These are phyloP conservation scores for Saturnia japonica DNA, from an alignment of 2,888 invertebrate genomes.

Conservation along the genomic window DNA sequence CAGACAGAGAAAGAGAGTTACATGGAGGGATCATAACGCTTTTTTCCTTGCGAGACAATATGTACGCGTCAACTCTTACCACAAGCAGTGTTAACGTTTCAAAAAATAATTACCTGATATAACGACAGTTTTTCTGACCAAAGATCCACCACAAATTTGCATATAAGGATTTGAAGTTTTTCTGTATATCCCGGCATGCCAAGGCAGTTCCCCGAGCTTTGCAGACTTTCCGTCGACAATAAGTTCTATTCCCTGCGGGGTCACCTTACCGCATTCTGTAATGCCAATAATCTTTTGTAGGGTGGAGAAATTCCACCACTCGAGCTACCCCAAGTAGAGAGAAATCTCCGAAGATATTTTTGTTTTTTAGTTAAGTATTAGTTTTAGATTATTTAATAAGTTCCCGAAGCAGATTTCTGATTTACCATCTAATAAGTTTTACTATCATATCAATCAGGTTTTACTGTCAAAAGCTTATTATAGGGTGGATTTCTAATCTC, in stretches of 20 bases:
- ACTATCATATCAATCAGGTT: no score
- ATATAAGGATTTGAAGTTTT: constrained; percentile 56
- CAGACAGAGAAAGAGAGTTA: no score
- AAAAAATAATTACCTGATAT: constrained; percentile 47
- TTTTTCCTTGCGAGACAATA: background rate
- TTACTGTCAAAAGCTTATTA: no score
- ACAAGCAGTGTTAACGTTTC: no score
- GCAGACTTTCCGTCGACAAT: constrained; percentile 59
- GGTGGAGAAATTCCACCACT: no score
- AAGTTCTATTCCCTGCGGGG: constrained; percentile 47
- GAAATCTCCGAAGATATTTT: constrained; percentile 17
- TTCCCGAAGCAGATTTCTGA: no score
- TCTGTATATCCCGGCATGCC: constrained; percentile 80
- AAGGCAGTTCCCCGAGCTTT: constrained; percentile 68
- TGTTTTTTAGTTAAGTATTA: no score
- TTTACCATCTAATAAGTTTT: no score
- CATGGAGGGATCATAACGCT: background rate
- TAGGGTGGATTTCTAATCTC: no score
- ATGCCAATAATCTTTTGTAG: no score
- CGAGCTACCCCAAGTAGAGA: no score
- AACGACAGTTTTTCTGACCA: constrained; percentile 59
- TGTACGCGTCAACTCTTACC: background rate
- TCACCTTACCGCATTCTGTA: constrained; percentile 38
- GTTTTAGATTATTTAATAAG: no score
- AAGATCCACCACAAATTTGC: constrained; percentile 80